A percentile compares a stretch with the other conserved stretches of the same genome.
Evolutionary conservation across 2,113 vertebrate species (phyloP).

Genomic region (Baryphthengus martii): DNA sequence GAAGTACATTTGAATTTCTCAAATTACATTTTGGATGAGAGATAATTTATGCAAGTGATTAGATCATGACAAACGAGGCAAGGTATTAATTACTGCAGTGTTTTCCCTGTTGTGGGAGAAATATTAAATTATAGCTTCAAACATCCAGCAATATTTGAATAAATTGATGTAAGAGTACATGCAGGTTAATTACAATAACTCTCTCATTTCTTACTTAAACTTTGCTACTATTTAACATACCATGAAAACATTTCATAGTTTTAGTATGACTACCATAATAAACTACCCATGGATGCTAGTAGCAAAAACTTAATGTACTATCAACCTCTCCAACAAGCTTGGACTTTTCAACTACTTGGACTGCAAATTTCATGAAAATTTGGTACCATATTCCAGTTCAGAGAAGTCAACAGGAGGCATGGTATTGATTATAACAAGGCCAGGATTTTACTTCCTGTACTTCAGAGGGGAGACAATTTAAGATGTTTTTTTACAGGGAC

Average conservation of each 20-base stretch:
- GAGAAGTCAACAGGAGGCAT: background rate
- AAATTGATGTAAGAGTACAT: background rate
- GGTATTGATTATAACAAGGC: background rate
- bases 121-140: slow-evolving; percentile 27
- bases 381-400: background rate
- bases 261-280: background rate
- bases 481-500: background rate
- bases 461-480: background rate
- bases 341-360: background rate
- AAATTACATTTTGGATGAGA: slow-evolving; percentile 40
- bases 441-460: background rate
- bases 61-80: slow-evolving; percentile 49
- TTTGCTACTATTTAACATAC: background rate
- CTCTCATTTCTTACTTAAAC: background rate
- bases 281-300: background rate
- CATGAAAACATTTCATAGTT: background rate
- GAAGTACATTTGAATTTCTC: background rate
- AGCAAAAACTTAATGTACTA: background rate
- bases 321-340: background rate
- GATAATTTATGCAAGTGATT: background rate
- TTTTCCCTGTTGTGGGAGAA: slow-evolving; percentile 38
- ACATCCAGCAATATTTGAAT: background rate
- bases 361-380: background rate
- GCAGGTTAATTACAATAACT: background rate
- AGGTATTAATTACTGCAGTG: slow-evolving; percentile 46